Evolutionary conservation across 2,113 vertebrate genomes (phyloP).

Genomic region (Sinocyclocheilus grahami): DNA sequence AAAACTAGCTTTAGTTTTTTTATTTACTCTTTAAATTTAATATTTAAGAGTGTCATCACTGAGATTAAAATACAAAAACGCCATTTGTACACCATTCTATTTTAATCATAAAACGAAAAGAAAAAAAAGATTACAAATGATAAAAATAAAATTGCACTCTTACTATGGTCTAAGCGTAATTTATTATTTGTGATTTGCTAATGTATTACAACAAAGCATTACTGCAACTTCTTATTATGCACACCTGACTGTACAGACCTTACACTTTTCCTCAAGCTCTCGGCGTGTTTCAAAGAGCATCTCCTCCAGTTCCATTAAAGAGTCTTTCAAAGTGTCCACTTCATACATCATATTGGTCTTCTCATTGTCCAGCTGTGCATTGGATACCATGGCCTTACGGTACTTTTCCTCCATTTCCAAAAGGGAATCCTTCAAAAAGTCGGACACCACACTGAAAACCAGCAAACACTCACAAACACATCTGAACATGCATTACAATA

Average conservation of each 20-base stretch:
- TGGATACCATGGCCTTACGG: conserved; percentile 97
- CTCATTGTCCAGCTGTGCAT: conserved; percentile 80
- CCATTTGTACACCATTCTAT: not conserved
- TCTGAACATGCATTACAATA: not conserved
- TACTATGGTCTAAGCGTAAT: not conserved
- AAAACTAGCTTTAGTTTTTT: not conserved
- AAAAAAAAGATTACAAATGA: not conserved
- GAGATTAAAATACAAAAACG: not conserved
- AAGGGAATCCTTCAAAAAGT: conserved; percentile 81
- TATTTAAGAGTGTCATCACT: not conserved
- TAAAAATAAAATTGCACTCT: not conserved
- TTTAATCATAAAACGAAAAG: not conserved
- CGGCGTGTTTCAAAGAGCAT: conserved; percentile 86
- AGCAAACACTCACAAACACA: not conserved
- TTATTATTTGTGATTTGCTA: not conserved
- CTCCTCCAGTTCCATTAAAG: conserved; percentile 88
- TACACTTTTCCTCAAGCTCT: conserved; percentile 86
- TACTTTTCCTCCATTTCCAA: conserved; percentile 92
- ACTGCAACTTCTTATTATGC: not conserved
- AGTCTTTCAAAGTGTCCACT: conserved; percentile 91
- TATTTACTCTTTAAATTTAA: not conserved
- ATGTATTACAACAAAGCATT: conserved; percentile 1
- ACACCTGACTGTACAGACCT: conserved; percentile 70
- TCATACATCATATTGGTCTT: conserved; percentile 90
- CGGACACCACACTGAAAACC: not conserved